phyloP scores from a whole-genome alignment of 2,113 vertebrate genomes.

The Cryptotis parvus region DNA sequence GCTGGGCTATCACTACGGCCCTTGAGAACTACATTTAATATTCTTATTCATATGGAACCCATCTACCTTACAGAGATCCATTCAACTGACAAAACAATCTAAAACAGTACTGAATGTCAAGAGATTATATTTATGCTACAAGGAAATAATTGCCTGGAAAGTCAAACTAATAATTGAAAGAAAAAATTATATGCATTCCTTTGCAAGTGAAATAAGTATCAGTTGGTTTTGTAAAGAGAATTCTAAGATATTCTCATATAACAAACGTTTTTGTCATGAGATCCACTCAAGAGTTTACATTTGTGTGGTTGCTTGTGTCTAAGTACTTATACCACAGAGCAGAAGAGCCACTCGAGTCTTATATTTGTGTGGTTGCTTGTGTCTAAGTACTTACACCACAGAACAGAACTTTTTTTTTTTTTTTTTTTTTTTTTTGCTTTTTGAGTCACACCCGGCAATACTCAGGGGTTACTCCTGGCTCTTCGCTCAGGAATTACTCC shows the following conservation, averaged over 20 bases:
- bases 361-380: background rate
- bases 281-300: background rate
- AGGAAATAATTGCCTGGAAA: background rate
- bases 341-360: background rate
- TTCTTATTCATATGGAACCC: slow-evolving; percentile 38
- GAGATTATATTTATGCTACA: background rate
- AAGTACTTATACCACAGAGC: background rate
- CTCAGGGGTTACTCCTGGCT: no score
- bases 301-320: background rate
- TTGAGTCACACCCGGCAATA: no score
- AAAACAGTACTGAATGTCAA: background rate
- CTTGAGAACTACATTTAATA: background rate
- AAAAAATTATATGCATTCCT: background rate
- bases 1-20: no score
- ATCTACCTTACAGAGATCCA: slow-evolving; percentile 8
- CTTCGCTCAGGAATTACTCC: no score
- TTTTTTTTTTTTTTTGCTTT: no score
- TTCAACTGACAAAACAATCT: background rate
- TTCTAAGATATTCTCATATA: slow-evolving; percentile 17
- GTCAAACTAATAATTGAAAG: slow-evolving; percentile 10
- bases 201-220: slow-evolving; percentile 8
- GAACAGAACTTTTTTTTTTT: slow-evolving; percentile 6
- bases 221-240: slow-evolving; percentile 38
- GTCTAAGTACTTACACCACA: background rate
- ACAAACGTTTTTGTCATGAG: background rate